Conservation (phyloP, 2,888 invertebrate genomes). For the Disparrhopalites patrizii region DNA sequence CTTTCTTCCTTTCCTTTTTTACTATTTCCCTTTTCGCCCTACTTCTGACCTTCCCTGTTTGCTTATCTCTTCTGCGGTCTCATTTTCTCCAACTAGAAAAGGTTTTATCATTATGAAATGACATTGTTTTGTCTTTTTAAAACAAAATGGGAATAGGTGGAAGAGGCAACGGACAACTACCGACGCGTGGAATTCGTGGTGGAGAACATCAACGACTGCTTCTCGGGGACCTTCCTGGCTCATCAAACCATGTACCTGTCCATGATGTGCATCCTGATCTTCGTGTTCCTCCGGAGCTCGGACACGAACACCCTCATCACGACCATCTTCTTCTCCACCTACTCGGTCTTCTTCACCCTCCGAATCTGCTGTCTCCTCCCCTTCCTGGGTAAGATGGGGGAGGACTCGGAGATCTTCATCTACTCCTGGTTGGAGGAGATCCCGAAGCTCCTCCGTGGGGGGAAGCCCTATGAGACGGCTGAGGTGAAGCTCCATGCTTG, state of each 20-base stretch:
- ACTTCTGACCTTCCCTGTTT: too few relatives aligned
- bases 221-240: slow-evolving; percentile 45
- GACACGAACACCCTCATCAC: slow-evolving; percentile 44
- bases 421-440: slow-evolving; percentile 47
- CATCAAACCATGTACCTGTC: slow-evolving; percentile 47
- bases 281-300: slow-evolving; percentile 40
- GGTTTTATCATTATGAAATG: background rate
- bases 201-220: slow-evolving; percentile 46
- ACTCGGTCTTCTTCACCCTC: slow-evolving; percentile 46
- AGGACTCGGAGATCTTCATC: slow-evolving; percentile 47
- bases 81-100: too few relatives aligned
- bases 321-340: slow-evolving; percentile 45
- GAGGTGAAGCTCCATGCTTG: slow-evolving; percentile 47
- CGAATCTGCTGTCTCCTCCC: slow-evolving; percentile 45
- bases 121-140: background rate
- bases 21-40: too few relatives aligned
- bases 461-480: slow-evolving; percentile 46
- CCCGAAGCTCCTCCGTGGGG: slow-evolving; percentile 43
- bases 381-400: slow-evolving; percentile 44
- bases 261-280: slow-evolving; percentile 48
- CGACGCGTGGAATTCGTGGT: slow-evolving; percentile 46
- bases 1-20: too few relatives aligned
- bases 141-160: too few relatives aligned
- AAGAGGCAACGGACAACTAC: slow-evolving; percentile 46
- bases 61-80: too few relatives aligned